These are phyloP conservation scores for Dendrocopos noguchii DNA, from an alignment of 2,113 vertebrate species.

Conservation along the genomic window DNA sequence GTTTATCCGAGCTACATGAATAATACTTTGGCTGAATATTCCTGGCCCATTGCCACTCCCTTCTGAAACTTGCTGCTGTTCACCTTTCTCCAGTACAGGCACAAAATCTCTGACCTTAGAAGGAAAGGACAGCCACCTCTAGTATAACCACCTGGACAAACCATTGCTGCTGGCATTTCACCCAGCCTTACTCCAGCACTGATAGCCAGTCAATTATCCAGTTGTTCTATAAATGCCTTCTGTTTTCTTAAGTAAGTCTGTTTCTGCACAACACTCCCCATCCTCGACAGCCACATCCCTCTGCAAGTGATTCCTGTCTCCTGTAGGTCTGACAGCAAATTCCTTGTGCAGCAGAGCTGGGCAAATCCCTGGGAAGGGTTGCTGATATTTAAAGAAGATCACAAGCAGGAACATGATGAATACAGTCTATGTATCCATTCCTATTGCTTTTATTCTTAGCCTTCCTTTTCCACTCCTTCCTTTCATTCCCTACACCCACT, in stretches of 20 bases:
- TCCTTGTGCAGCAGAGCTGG: background rate
- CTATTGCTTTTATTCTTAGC: background rate
- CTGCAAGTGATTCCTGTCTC: background rate
- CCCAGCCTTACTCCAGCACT: background rate
- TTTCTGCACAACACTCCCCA: background rate
- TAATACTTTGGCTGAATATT: background rate
- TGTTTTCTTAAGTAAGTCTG: background rate
- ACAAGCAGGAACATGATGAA: background rate
- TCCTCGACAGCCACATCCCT: background rate
- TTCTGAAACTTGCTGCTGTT: background rate
- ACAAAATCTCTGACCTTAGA: background rate
- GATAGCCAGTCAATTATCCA: background rate
- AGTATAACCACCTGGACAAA: background rate
- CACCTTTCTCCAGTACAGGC: background rate
- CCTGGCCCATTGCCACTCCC: background rate
- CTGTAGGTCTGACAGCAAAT: background rate
- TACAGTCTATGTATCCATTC: background rate
- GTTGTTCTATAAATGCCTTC: background rate
- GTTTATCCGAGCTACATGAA: background rate
- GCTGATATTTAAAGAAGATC: background rate
- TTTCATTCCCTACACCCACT: background rate
- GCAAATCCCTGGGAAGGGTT: background rate
- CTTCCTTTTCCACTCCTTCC: background rate
- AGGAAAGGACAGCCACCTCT: background rate
- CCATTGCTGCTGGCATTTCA: background rate